phyloP scores from a whole-genome alignment of 1,140 invertebrate species.

The Cepaea nemoralis region DNA sequence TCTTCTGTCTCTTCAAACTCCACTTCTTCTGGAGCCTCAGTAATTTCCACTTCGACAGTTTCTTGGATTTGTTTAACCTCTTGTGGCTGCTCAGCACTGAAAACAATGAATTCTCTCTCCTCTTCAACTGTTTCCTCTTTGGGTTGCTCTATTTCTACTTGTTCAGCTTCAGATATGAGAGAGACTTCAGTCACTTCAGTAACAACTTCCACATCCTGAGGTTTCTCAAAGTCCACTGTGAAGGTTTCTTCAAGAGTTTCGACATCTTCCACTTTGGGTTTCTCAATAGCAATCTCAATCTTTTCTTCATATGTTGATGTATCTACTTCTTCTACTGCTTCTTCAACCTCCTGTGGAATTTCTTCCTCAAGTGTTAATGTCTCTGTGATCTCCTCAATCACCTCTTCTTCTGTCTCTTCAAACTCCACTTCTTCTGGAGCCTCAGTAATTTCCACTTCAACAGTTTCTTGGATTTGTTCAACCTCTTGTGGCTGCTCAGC shows the following conservation, averaged over 20 bases:
- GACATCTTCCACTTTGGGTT: not conserved
- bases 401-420: constrained; percentile 14
- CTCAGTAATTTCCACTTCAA: too few species aligned
- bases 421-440: not conserved
- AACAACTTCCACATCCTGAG: not conserved
- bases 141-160: not conserved
- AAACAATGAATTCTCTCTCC: not conserved
- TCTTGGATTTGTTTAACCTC: not conserved
- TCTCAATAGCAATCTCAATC: not conserved
- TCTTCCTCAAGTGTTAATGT: not conserved
- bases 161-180: not conserved
- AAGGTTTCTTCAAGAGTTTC: not conserved
- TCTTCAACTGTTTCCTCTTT: not conserved
- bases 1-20: constrained; percentile 9
- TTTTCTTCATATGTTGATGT: not conserved
- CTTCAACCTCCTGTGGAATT: not conserved
- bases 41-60: not conserved
- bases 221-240: not conserved
- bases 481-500: too few species aligned
- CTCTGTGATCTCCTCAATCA: not conserved
- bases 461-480: too few species aligned
- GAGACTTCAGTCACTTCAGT: not conserved
- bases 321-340: not conserved
- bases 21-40: not conserved
- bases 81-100: not conserved